A percentile compares a stretch with the other conserved stretches of the same genome.
Conservation (phyloP, 2,113 vertebrate species). For the Fulmarus glacialis region DNA sequence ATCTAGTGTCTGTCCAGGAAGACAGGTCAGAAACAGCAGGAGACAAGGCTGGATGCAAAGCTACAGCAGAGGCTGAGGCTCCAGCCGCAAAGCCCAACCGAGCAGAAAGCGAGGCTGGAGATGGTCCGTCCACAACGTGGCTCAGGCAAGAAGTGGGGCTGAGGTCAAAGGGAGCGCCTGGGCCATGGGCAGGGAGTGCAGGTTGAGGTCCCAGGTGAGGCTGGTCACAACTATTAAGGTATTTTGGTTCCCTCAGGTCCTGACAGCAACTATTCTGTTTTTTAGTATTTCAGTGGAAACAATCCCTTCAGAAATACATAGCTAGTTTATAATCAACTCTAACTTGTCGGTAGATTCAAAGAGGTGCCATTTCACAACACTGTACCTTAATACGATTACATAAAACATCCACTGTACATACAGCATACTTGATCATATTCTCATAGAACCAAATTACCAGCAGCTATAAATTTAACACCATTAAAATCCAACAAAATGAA, state of each 20-base stretch:
- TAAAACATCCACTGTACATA: background rate
- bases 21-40: background rate
- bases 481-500: background rate
- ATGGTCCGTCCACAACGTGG: rapidly evolving
- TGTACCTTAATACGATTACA: background rate
- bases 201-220: background rate
- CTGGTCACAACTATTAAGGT: background rate
- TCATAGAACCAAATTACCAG: background rate
- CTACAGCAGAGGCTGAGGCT: background rate
- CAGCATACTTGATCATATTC: background rate
- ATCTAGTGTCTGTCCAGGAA: background rate
- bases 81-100: background rate
- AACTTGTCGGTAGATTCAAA: background rate
- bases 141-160: background rate
- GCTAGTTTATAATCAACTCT: background rate
- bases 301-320: background rate
- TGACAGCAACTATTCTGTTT: background rate
- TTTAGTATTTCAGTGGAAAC: background rate
- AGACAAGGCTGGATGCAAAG: background rate
- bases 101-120: background rate
- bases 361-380: background rate
- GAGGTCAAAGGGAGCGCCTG: background rate
- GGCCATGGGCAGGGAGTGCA: background rate
- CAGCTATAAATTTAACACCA: background rate
- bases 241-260: background rate